A percentile compares a stretch with the other conserved stretches of the same genome.
These are phyloP conservation scores for Drosophila miranda DNA, from an alignment of 1,140 invertebrate genomes.

Conservation along the genomic window DNA sequence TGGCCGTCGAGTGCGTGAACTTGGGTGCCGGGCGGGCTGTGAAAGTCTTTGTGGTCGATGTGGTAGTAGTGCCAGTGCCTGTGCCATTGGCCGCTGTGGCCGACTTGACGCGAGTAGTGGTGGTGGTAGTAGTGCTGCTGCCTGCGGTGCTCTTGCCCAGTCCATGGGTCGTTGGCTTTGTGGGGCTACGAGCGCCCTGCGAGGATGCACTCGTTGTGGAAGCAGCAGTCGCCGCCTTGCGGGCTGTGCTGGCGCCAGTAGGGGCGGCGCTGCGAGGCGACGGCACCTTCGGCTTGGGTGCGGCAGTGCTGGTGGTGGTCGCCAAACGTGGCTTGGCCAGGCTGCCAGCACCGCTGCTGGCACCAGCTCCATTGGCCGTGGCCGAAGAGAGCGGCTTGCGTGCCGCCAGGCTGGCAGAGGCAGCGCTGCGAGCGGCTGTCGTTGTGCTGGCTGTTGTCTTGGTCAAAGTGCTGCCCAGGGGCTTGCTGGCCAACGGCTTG, in stretches of 20 bases:
- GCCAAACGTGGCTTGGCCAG: constrained; percentile 33
- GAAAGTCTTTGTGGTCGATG: constrained; percentile 73
- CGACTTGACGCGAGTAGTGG: constrained; percentile 41
- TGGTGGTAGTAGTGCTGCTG: constrained; percentile 26
- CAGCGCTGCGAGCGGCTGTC: constrained; percentile 14
- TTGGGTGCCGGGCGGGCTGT: constrained; percentile 76
- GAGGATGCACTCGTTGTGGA: constrained; percentile 13
- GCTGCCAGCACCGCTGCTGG: constrained; percentile 6
- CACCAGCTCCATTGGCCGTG: constrained; percentile 7
- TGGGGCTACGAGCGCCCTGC: constrained; percentile 58
- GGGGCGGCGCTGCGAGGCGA: constrained; percentile 56
- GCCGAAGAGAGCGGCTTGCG: constrained; percentile 24
- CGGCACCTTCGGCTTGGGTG: constrained; percentile 61
- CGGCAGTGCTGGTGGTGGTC: constrained; percentile 1
- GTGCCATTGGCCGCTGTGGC: constrained; percentile 26
- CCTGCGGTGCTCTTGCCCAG: constrained; percentile 35
- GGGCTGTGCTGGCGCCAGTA: constrained; percentile 47
- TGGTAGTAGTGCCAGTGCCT: constrained; percentile 34
- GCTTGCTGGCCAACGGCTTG: constrained; percentile 31
- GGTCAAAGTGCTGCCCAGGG: constrained; percentile 9
- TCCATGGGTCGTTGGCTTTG: constrained; percentile 59
- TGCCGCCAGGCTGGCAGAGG: constrained; percentile 1
- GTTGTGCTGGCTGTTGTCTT: constrained; percentile 22
- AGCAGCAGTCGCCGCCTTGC: constrained; percentile 44
- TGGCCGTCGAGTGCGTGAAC: constrained; percentile 48